Evolutionary conservation across 1,140 invertebrate species (phyloP).

Genomic region (Akabosia matsudoensis): DNA sequence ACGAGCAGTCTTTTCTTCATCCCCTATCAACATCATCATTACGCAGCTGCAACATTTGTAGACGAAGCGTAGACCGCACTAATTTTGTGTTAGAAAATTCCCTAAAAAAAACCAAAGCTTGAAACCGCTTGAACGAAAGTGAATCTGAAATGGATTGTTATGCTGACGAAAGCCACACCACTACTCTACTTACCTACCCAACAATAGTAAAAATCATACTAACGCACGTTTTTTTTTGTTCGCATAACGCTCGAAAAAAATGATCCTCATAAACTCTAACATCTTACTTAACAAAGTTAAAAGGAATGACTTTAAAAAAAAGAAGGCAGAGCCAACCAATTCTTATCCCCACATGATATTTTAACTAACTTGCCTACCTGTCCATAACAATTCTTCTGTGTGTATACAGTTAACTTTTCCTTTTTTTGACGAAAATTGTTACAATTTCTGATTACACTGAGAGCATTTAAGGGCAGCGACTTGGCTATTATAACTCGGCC

Average conservation of each 20-base stretch:
- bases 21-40: neutral
- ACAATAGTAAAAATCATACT: neutral
- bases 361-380: too few relatives aligned
- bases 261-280: too few relatives aligned
- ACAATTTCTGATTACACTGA: neutral
- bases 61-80: neutral
- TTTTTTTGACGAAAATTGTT: neutral
- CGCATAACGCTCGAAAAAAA: too few relatives aligned
- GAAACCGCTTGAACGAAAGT: conserved; percentile 7
- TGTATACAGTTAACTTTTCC: conserved; percentile 8
- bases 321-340: too few relatives aligned
- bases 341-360: too few relatives aligned
- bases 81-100: neutral
- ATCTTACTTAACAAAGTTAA: too few relatives aligned
- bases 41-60: neutral
- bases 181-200: neutral
- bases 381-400: too few relatives aligned
- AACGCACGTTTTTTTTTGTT: too few relatives aligned
- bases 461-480: conserved; percentile 2
- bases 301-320: too few relatives aligned
- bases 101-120: conserved; percentile 5
- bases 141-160: conserved; percentile 1
- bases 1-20: neutral
- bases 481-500: neutral
- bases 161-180: neutral